Evolutionary conservation across 2,797 vertebrate species (phyloP).

Genomic region (Silurus aristotelis): DNA sequence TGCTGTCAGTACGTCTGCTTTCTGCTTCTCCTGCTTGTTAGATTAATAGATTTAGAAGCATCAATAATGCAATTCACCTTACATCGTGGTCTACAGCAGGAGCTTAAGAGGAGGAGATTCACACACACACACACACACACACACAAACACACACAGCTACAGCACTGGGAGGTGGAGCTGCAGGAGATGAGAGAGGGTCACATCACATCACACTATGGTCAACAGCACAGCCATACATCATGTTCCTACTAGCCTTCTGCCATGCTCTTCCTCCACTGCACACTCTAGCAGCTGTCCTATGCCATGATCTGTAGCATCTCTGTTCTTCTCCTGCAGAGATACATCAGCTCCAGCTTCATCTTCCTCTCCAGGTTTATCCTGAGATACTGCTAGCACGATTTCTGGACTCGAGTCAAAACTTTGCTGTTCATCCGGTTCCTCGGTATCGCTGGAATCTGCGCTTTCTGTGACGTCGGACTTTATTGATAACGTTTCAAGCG

Average conservation of each 20-base stretch:
- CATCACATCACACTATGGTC: conserved; percentile 71
- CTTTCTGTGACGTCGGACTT: conserved; percentile 69
- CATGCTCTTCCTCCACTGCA: conserved; percentile 63
- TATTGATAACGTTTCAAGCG: conserved; percentile 54
- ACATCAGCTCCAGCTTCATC: conserved; percentile 45
- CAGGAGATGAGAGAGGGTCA: conserved; percentile 1
- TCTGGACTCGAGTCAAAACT: conserved; percentile 55
- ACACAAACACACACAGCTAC: conserved; percentile 4
- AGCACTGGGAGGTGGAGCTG: not conserved
- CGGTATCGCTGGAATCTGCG: conserved; percentile 69
- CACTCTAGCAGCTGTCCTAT: conserved; percentile 63
- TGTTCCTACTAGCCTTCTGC: conserved; percentile 89
- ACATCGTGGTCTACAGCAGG: not conserved
- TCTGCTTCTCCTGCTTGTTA: not conserved
- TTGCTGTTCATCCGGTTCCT: conserved; percentile 65
- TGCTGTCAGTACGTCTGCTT: not conserved
- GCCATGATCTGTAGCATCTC: conserved; percentile 50
- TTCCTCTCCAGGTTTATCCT: conserved; percentile 52
- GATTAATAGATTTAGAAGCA: not conserved
- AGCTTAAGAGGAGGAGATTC: not conserved
- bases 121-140: conserved; percentile 2
- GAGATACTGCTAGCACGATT: conserved; percentile 60
- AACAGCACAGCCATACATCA: conserved; percentile 83
- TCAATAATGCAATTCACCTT: not conserved
- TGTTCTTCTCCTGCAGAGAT: conserved; percentile 52